Base-by-base conservation (phyloP, 1,140 invertebrate species). In the Meloidogyne exigua region DNA sequence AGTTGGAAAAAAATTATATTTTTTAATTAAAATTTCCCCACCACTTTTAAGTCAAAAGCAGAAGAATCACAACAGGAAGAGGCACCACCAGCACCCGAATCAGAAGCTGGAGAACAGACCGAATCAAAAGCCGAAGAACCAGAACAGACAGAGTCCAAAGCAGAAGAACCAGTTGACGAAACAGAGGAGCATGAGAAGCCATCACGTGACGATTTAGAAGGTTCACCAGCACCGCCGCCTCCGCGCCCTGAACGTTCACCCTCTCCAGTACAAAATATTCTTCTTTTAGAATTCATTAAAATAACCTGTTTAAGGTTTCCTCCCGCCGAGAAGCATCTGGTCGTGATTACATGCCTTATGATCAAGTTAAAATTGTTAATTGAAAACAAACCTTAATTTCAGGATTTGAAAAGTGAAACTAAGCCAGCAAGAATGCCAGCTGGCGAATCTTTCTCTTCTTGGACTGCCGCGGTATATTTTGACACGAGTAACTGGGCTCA, bases 301-400 rank as follows among this genome's bases (percentile, higher is more conserved):
- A 78, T 84, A n/a, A 75, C 78, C 26, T 74, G 76, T 39, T 71
- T 39, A 9, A 26, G 75, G 79, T 21, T 57, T 67, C 62, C 62
- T 23, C 12, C 68, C 80, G 65, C 72, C 68, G 68, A n/a, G 74
- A 80, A 65, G 76, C 77, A n/a, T 42, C 77, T 15, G 62, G 82
- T 21, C 64, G 83, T 39, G 86, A 87, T 39, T 85, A 88, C 49
- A 74, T 76, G 25, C 80, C 83, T 39, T 87, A 87, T 66, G 85
- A 87, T 75, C 81, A 85, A 69, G 81, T 85, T 36, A 36, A 28
- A 39, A 13, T 21, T 44, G 49, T 71, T 5, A 28, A 21, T 21
- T 64, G 18, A 44, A 68, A 21, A 64, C 9, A n/a, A n/a, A 7
- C 4, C n/a, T 5, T 3, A 7, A 25, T 49, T 83, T 49, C 26